Conservation (phyloP, 1,140 invertebrate species). For the Drosophila bocki region DNA sequence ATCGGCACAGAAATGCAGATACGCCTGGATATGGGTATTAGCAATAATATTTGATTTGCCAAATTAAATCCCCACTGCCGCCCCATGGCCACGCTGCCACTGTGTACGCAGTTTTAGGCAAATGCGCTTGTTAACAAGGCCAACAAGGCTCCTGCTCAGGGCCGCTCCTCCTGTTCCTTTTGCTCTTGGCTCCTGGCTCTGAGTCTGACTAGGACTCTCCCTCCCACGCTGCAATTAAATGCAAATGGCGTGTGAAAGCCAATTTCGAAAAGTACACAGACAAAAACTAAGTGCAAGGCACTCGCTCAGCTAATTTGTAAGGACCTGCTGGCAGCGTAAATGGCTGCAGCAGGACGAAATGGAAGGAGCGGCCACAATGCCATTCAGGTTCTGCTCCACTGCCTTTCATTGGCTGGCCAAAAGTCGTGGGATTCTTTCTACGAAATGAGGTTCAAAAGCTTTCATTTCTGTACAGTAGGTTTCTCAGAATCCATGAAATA, state of each 20-base stretch:
- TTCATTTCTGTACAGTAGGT: constrained; percentile 12
- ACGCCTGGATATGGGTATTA: constrained; percentile 46
- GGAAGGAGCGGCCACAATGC: constrained; percentile 27
- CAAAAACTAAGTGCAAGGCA: constrained; percentile 77
- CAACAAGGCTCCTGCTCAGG: constrained; percentile 27
- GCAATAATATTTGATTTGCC: constrained; percentile 75
- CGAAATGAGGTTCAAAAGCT: constrained; percentile 26
- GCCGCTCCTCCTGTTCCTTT: constrained; percentile 2
- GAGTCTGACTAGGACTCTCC: neutral
- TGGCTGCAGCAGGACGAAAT: neutral
- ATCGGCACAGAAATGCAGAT: constrained; percentile 43
- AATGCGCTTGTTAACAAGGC: constrained; percentile 75
- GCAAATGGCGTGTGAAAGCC: constrained; percentile 82
- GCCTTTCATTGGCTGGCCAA: constrained; percentile 60
- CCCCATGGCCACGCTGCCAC: constrained; percentile 1
- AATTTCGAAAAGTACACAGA: constrained; percentile 79
- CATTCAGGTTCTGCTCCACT: constrained; percentile 61
- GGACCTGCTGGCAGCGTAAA: constrained; percentile 17
- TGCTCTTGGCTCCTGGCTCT: neutral
- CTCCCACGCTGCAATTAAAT: constrained; percentile 66
- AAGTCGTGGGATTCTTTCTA: constrained; percentile 53
- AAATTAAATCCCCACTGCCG: constrained; percentile 46
- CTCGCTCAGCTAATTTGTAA: constrained; percentile 74
- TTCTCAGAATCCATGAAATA: neutral
- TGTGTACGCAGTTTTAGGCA: constrained; percentile 66